These are phyloP conservation scores for Drosophila virilis DNA, from an alignment of 1,140 invertebrate species.

Conservation along the genomic window DNA sequence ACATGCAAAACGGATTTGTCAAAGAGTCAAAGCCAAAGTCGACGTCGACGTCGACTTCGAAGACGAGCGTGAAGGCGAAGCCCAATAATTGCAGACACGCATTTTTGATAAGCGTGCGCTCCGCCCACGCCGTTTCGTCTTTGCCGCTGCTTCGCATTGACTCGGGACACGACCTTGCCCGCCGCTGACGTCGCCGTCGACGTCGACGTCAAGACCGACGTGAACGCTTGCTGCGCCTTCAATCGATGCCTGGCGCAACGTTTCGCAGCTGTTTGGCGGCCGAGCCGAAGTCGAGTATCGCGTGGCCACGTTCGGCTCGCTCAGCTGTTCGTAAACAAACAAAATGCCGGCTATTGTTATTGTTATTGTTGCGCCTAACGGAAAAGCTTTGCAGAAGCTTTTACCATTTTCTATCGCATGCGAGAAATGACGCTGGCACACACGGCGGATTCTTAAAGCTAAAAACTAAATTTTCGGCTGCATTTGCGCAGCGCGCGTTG, in stretches of 20 bases:
- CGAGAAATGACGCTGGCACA: slow-evolving; percentile 22
- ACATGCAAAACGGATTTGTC: slow-evolving; percentile 33
- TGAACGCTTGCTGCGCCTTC: slow-evolving; percentile 9
- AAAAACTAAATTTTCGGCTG: slow-evolving; percentile 60
- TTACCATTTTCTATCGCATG: slow-evolving; percentile 24
- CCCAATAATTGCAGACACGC: slow-evolving; percentile 51
- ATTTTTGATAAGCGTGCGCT: slow-evolving; percentile 32
- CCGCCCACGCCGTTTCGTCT: neutral
- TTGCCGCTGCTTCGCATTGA: slow-evolving; percentile 4
- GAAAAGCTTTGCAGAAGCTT: slow-evolving; percentile 41
- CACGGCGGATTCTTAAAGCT: slow-evolving; percentile 40
- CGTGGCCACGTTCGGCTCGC: slow-evolving; percentile 9
- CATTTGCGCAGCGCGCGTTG: slow-evolving; percentile 72
- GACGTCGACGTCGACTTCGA: neutral
- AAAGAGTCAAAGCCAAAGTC: slow-evolving; percentile 14
- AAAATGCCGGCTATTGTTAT: slow-evolving; percentile 56
- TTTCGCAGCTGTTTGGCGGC: slow-evolving; percentile 48
- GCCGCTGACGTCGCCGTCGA: slow-evolving; percentile 7
- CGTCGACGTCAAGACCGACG: slow-evolving; percentile 15
- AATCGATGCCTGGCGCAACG: slow-evolving; percentile 9
- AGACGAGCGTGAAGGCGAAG: slow-evolving; percentile 38
- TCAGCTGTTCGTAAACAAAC: slow-evolving; percentile 62
- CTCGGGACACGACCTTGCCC: slow-evolving; percentile 26
- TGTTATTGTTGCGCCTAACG: slow-evolving; percentile 21
- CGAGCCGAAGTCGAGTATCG: neutral